phyloP scores from a whole-genome alignment of 2,797 vertebrate genomes.

The Rhinophrynus dorsalis region DNA sequence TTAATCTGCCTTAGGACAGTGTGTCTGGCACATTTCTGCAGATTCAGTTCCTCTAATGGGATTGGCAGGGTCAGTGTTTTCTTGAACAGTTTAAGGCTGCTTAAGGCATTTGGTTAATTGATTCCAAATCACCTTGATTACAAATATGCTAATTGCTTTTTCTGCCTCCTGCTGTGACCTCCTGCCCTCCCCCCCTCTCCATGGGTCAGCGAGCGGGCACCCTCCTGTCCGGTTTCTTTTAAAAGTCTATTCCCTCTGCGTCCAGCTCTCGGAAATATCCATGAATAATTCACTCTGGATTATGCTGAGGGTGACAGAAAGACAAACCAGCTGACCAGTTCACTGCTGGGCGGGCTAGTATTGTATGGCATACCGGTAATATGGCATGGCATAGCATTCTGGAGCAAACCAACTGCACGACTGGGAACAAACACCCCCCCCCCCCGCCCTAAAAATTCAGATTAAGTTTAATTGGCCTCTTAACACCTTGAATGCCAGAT shows the following conservation, averaged over 20 bases:
- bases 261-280: constrained; percentile 33
- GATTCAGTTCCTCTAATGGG: constrained; percentile 43
- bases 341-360: constrained; percentile 5
- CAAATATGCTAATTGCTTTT: constrained; percentile 41
- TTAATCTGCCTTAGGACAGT: constrained; percentile 28
- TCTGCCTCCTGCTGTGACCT: constrained; percentile 43
- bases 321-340: constrained; percentile 36
- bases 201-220: constrained; percentile 31
- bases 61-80: constrained; percentile 50
- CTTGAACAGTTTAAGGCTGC: constrained; percentile 48
- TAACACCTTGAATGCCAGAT: too few species aligned
- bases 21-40: constrained; percentile 33
- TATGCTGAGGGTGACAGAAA: constrained; percentile 43
- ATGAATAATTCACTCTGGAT: constrained; percentile 45
- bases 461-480: too few species aligned
- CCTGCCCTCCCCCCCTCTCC: constrained; percentile 29
- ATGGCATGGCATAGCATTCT: too few species aligned
- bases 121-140: constrained; percentile 47
- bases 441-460: too few species aligned
- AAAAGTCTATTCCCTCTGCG: constrained; percentile 32
- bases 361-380: constrained; percentile 1
- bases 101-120: constrained; percentile 50
- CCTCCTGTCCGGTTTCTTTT: constrained; percentile 39
- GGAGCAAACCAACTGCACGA: too few species aligned
- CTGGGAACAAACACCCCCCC: too few species aligned